Base-by-base conservation (phyloP, 2,113 vertebrate species). In the Tautogolabrus adspersus region DNA sequence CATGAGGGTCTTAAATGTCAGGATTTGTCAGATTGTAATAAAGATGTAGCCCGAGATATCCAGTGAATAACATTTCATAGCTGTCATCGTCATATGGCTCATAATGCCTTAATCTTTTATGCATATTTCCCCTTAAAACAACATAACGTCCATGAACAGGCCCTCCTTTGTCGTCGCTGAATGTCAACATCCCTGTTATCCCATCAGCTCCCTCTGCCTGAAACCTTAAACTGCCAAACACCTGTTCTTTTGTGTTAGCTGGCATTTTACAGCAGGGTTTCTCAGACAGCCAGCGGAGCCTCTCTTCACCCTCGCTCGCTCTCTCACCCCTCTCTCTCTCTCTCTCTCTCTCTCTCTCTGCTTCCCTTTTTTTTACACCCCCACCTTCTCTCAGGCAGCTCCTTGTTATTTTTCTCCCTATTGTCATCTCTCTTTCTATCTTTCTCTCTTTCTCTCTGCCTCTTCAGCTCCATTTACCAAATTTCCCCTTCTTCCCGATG, bases 181-280 rank as follows among this genome's bases (percentile, higher is more conserved):
- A 94, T 91, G 92, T 93, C 93, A 94, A 93, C 89, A 93, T 92
- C 68, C 86, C 91, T 82, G 88, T 92, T 91, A 89, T 91, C 87
- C 89, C 84, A 60, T 90, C 86, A 85, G 86, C 21, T 88, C 84
- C 77, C 80, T 87, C 75, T 58, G 88, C 65, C 84, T 87, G 94
- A 93, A 95, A 95, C 92, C 82, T 77, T 88, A 94, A 83, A 94
- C 94, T 87, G 4, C 67, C 88, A 87, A 92, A 95, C 94, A 95
- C 95, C 95, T 95, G 95, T 93, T 94, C 92, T 79, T 94, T 95
- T 95, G 93, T 94, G 88, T 71, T 83, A 84, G 84, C 88, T 90
- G 88, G 84, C 87, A 88, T 94, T 94, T 93, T 90, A 84, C 87
- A 92, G 88, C 84, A 86, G 88, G 52, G 55, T 81, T 87, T 92